Conservation (phyloP, 2,888 invertebrate species). For the Acrobeloides nanus region DNA sequence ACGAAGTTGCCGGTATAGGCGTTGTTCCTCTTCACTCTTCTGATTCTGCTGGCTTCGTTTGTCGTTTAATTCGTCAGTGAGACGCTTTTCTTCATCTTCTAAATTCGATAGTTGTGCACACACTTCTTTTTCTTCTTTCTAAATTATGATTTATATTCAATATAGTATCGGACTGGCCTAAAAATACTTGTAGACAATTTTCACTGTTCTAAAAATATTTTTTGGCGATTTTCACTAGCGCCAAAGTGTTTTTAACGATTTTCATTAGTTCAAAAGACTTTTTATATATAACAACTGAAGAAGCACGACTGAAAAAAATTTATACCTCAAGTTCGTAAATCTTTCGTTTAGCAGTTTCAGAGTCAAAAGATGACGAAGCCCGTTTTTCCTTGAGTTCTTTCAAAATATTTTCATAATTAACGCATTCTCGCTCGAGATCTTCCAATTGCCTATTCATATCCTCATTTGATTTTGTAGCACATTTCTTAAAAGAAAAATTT, state of each 20-base stretch:
- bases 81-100: slow-evolving; percentile 25
- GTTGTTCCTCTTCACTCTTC: slow-evolving; percentile 25
- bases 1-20: slow-evolving; percentile 37
- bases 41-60: slow-evolving; percentile 19
- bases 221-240: too few species aligned
- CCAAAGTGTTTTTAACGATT: too few species aligned
- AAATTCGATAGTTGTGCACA: slow-evolving; percentile 24
- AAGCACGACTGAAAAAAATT: slow-evolving; percentile 2
- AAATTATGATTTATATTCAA: slow-evolving; percentile 8
- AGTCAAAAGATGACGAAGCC: slow-evolving; percentile 17
- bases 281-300: slow-evolving; percentile 4
- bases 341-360: slow-evolving; percentile 22
- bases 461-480: slow-evolving; percentile 32
- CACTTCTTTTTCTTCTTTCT: slow-evolving; percentile 30
- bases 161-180: neutral
- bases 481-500: slow-evolving; percentile 30
- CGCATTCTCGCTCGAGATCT: slow-evolving; percentile 36
- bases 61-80: slow-evolving; percentile 19
- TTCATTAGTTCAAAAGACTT: too few species aligned
- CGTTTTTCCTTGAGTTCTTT: slow-evolving; percentile 25
- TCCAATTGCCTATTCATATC: slow-evolving; percentile 39
- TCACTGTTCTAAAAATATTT: too few species aligned
- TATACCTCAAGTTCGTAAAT: slow-evolving; percentile 28
- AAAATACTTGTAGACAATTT: too few species aligned
- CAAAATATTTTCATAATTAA: slow-evolving; percentile 30